These are phyloP conservation scores for Myrmecobius fasciatus DNA, from an alignment of 2,113 vertebrate species.

Conservation along the genomic window DNA sequence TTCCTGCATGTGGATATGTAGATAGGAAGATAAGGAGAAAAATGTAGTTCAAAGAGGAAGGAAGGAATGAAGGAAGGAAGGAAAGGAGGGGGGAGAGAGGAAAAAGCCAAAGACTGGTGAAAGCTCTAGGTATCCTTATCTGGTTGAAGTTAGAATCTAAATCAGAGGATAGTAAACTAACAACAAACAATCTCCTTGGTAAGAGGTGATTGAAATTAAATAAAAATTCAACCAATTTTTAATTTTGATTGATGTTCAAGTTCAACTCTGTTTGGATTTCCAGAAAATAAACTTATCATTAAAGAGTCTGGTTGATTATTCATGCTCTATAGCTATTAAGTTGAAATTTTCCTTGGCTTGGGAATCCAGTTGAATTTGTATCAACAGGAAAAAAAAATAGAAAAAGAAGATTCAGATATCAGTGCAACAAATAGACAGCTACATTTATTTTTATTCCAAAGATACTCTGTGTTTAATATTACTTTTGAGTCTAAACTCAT, in stretches of 20 bases:
- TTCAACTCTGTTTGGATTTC: background rate
- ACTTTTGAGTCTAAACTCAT: background rate
- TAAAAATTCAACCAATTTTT: background rate
- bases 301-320: background rate
- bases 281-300: background rate
- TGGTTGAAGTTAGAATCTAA: background rate
- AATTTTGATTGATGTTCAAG: background rate
- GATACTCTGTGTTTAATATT: background rate
- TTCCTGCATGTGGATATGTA: too few species aligned
- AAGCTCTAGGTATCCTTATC: background rate
- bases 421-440: background rate
- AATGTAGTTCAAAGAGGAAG: too few species aligned
- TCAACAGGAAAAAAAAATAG: background rate
- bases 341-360: background rate
- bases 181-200: background rate
- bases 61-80: too few species aligned
- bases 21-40: too few species aligned
- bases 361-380: too few species aligned
- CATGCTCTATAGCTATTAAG: background rate
- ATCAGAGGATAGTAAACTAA: background rate
- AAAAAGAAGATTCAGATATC: background rate
- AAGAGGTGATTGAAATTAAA: background rate
- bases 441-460: background rate
- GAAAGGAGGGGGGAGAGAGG: background rate
- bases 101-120: background rate